Conservation (phyloP, 2,888 invertebrate genomes). For the Torymus texanus region DNA sequence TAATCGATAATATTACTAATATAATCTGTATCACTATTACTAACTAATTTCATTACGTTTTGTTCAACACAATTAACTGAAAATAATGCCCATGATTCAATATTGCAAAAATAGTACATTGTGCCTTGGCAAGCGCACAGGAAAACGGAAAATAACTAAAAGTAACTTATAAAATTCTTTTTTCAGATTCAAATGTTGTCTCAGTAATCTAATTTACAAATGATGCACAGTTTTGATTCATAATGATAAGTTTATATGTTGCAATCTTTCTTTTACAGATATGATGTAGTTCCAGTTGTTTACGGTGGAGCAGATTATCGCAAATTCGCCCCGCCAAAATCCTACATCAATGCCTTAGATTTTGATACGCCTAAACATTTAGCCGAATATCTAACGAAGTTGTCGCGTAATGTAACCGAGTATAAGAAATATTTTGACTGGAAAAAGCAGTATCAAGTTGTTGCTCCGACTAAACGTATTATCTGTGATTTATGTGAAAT, state of each 20-base stretch:
- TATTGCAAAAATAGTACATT: no score
- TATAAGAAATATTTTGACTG: conserved; percentile 83
- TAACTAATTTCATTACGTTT: no score
- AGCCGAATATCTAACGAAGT: conserved; percentile 77
- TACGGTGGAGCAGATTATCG: conserved; percentile 83
- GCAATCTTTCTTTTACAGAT: conserved; percentile 57
- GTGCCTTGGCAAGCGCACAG: no score
- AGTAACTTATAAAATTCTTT: no score
- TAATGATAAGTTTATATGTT: neutral
- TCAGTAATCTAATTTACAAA: no score
- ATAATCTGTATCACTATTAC: no score
- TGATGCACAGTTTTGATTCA: no score
- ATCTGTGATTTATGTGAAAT: conserved; percentile 79
- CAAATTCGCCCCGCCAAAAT: conserved; percentile 78
- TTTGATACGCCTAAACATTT: conserved; percentile 78
- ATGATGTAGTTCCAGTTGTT: conserved; percentile 80
- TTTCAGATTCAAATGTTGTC: no score
- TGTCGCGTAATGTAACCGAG: conserved; percentile 77
- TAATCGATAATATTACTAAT: no score
- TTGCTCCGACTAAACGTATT: conserved; percentile 75
- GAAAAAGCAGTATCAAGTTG: conserved; percentile 78
- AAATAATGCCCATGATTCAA: no score
- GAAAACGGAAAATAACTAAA: no score
- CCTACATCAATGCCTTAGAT: conserved; percentile 81
- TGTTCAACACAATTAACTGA: no score